phyloP scores from a whole-genome alignment of 2,113 vertebrate species.

The Petroica traversi region DNA sequence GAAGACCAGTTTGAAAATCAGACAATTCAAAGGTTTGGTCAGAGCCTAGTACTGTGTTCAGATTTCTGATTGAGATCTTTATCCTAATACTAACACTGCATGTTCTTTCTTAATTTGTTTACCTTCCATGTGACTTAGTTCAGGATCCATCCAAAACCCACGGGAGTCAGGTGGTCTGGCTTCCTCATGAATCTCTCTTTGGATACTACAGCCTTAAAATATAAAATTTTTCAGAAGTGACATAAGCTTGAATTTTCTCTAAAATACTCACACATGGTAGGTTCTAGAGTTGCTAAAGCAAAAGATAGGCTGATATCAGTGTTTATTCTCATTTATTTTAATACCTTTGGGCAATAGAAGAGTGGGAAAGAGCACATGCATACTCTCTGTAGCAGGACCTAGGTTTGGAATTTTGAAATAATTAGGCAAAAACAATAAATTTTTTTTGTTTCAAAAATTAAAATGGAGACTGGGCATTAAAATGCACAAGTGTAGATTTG shows the following conservation, averaged over 20 bases:
- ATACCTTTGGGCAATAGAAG: background rate
- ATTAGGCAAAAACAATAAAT: background rate
- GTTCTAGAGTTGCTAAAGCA: background rate
- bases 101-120: background rate
- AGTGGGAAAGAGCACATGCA: background rate
- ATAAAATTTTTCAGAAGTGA: background rate
- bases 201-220: background rate
- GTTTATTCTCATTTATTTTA: background rate
- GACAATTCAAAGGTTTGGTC: background rate
- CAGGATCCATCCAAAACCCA: background rate
- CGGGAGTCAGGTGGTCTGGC: background rate
- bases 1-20: background rate
- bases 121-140: background rate
- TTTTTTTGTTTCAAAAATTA: background rate
- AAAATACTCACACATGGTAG: rapidly evolving
- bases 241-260: background rate
- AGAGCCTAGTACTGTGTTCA: background rate
- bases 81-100: background rate
- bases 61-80: background rate
- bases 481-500: background rate
- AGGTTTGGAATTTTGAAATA: background rate
- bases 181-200: background rate
- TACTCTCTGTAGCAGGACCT: background rate
- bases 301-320: background rate
- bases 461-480: background rate